phyloP scores from a whole-genome alignment of 2,888 invertebrate species.

The Polietes domitor region DNA sequence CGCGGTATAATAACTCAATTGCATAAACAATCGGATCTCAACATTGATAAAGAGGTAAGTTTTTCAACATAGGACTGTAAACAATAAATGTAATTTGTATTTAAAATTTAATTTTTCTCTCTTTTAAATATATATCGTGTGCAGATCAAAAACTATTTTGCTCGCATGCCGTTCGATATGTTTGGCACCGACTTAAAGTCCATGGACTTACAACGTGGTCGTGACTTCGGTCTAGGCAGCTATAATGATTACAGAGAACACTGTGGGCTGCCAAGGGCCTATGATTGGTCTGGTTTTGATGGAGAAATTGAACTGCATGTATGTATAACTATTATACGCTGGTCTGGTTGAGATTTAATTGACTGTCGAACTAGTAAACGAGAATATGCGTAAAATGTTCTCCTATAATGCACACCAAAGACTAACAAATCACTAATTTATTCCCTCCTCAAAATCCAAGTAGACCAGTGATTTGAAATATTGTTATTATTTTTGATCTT shows the following conservation, averaged over 20 bases:
- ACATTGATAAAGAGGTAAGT: conserved; percentile 84
- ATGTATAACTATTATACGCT: too few relatives aligned
- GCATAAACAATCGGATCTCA: conserved; percentile 87
- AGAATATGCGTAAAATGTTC: too few relatives aligned
- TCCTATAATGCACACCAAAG: too few relatives aligned
- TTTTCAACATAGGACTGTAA: neutral
- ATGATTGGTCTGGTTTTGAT: conserved; percentile 73
- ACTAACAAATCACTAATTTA: too few relatives aligned
- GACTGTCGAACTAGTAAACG: too few relatives aligned
- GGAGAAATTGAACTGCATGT: conserved; percentile 87
- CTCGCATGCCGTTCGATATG: conserved; percentile 76
- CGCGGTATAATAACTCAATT: conserved; percentile 88
- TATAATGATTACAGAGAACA: conserved; percentile 75
- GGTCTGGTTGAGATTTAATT: too few relatives aligned
- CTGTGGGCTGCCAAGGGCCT: conserved; percentile 74
- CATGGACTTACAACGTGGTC: conserved; percentile 75
- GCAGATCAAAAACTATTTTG: conserved; percentile 75
- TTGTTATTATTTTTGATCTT: neutral
- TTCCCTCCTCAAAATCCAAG: too few relatives aligned
- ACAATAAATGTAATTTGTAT: too few relatives aligned
- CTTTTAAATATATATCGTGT: neutral
- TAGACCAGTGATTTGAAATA: too few relatives aligned
- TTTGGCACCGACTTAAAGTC: conserved; percentile 83
- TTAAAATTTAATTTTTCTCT: too few relatives aligned
- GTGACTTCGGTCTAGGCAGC: conserved; percentile 74